Conservation (phyloP, 2,113 vertebrate species). For the Macheiramphus alcinus region DNA sequence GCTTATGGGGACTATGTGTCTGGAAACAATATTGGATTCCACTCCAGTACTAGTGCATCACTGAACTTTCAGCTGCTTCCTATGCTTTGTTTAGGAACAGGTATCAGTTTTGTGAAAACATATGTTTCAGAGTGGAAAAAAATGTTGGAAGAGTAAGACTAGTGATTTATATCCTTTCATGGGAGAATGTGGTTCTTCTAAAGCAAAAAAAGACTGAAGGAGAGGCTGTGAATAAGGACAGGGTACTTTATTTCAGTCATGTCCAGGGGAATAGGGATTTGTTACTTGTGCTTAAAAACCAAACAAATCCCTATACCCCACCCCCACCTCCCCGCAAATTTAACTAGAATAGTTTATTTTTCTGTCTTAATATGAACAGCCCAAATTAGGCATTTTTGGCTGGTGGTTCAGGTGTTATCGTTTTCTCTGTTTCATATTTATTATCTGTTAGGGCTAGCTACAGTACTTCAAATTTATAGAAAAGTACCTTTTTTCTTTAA, state of each 20-base stretch:
- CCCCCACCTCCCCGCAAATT: not conserved
- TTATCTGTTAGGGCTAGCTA: not conserved
- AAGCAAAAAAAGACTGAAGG: not conserved
- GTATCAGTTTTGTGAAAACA: not conserved
- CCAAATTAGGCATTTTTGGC: not conserved
- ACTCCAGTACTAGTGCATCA: not conserved
- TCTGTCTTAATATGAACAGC: not conserved
- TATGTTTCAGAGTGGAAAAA: not conserved
- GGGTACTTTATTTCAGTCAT: not conserved
- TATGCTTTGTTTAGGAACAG: not conserved
- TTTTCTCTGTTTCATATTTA: not conserved
- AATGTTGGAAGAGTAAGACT: not conserved
- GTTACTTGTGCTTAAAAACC: not conserved
- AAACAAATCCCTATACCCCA: not conserved
- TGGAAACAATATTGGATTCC: not conserved
- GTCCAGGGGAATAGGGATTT: not conserved
- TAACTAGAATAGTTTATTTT: not conserved
- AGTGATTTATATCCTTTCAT: not conserved
- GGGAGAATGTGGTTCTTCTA: not conserved
- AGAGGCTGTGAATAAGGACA: not conserved
- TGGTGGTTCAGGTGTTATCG: not conserved
- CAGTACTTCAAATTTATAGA: not conserved
- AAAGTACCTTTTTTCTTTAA: not conserved
- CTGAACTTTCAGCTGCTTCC: not conserved
- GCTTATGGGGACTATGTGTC: not conserved